These are phyloP conservation scores for Drosophila parthenogenetica DNA, from an alignment of 2,888 invertebrate species.

Conservation along the genomic window DNA sequence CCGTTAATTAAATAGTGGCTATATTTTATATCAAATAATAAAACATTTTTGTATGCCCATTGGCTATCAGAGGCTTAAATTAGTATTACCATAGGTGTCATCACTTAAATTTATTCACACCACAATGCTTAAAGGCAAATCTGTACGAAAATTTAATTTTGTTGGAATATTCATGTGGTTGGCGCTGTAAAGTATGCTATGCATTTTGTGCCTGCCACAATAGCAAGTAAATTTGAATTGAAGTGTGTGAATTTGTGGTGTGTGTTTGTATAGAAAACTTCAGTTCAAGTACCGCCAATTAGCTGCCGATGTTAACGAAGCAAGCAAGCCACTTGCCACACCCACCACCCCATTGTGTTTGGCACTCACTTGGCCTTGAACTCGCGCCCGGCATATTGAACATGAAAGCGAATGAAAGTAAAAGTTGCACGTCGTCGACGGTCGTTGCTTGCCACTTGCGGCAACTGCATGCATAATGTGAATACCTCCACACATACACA, in stretches of 20 bases:
- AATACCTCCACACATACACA: slow-evolving; percentile 20
- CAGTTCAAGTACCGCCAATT: slow-evolving; percentile 51
- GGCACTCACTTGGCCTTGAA: slow-evolving; percentile 65
- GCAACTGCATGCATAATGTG: slow-evolving; percentile 77
- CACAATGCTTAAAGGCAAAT: slow-evolving; percentile 2
- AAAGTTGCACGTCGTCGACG: slow-evolving; percentile 60
- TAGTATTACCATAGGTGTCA: not conserved
- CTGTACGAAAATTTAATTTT: slow-evolving; percentile 2
- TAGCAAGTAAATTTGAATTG: not conserved
- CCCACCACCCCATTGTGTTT: slow-evolving; percentile 11
- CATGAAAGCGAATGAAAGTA: slow-evolving; percentile 73
- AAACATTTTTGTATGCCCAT: no score
- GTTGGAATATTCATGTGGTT: slow-evolving; percentile 15
- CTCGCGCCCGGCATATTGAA: slow-evolving; percentile 73
- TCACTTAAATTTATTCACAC: slow-evolving; percentile 37
- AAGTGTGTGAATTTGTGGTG: slow-evolving; percentile 10
- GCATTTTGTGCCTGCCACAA: slow-evolving; percentile 29
- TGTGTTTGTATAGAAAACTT: slow-evolving; percentile 19
- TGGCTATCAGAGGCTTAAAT: no score
- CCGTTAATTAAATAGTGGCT: no score
- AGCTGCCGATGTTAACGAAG: slow-evolving; percentile 52
- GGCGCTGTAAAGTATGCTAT: slow-evolving; percentile 59
- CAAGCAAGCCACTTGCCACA: slow-evolving; percentile 4
- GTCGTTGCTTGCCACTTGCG: slow-evolving; percentile 54
- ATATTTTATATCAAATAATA: no score